These are phyloP conservation scores for Fragum sueziense DNA, from an alignment of 2,888 invertebrate genomes.

Conservation along the genomic window DNA sequence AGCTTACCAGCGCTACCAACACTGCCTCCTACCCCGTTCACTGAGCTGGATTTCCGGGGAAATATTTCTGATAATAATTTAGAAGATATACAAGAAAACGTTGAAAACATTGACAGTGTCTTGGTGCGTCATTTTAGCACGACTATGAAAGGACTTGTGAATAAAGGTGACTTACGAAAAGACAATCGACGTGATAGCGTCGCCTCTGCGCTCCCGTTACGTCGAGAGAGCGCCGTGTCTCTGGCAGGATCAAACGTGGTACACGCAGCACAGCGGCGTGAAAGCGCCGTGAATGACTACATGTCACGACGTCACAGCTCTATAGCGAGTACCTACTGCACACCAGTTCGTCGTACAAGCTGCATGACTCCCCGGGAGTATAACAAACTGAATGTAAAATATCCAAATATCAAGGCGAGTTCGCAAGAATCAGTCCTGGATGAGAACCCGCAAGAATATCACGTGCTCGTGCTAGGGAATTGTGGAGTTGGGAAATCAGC, in stretches of 20 bases:
- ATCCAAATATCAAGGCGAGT: slow-evolving; percentile 32
- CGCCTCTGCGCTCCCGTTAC: slow-evolving; percentile 29
- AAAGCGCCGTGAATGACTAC: slow-evolving; percentile 44
- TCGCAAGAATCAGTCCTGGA: slow-evolving; percentile 58
- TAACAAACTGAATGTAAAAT: slow-evolving; percentile 37
- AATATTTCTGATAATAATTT: slow-evolving; percentile 15
- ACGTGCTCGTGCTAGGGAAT: slow-evolving; percentile 87
- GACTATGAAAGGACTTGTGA: slow-evolving; percentile 94
- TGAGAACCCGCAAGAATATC: slow-evolving; percentile 82
- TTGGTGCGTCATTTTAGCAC: slow-evolving; percentile 92
- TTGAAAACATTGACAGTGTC: slow-evolving; percentile 17
- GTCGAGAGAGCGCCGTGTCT: slow-evolving; percentile 43
- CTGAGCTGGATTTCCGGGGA: slow-evolving; percentile 6
- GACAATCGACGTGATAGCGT: slow-evolving; percentile 56
- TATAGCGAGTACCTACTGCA: slow-evolving; percentile 31
- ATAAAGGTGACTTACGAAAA: slow-evolving; percentile 88
- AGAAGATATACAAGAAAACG: slow-evolving; percentile 14
- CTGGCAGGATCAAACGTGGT: not conserved
- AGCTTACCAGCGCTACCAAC: slow-evolving; percentile 54
- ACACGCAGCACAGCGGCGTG: slow-evolving; percentile 28
- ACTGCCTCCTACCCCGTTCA: slow-evolving; percentile 30
- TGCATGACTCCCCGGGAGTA: slow-evolving; percentile 54
- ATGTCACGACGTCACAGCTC: slow-evolving; percentile 37
- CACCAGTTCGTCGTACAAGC: slow-evolving; percentile 50
- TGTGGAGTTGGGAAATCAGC: slow-evolving; percentile 88